Evolutionary conservation across 2,888 invertebrate species (phyloP).

Genomic region (Neria commutata): DNA sequence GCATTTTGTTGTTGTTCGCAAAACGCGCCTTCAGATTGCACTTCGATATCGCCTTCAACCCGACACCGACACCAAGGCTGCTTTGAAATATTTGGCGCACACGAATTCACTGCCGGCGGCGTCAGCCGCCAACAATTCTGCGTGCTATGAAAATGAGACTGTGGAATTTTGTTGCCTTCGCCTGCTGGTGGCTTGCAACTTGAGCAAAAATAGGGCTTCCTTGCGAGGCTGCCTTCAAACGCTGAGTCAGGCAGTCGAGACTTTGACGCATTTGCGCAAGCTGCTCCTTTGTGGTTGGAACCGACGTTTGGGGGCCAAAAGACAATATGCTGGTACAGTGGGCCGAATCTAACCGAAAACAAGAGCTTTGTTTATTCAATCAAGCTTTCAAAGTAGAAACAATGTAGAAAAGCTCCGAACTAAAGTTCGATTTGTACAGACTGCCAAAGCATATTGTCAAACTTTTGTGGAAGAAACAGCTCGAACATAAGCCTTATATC

Average conservation of each 20-base stretch:
- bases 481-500: no score
- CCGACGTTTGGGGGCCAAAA: no score
- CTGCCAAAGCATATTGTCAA: no score
- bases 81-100: conserved; percentile 11
- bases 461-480: no score
- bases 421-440: no score
- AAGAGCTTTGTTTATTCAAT: no score
- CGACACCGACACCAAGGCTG: conserved; percentile 9
- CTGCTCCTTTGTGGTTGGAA: not conserved
- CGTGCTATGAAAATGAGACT: not conserved
- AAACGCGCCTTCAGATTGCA: no score
- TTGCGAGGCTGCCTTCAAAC: conserved; percentile 10
- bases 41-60: conserved; percentile 4
- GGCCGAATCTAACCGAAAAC: no score
- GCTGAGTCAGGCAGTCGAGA: conserved; percentile 5
- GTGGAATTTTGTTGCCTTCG: not conserved
- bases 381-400: no score
- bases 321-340: no score
- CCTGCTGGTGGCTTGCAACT: conserved; percentile 3
- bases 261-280: not conserved
- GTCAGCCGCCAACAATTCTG: not conserved
- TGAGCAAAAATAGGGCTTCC: conserved; percentile 6
- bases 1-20: conserved; percentile 40
- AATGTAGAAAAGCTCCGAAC: no score
- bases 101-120: not conserved